Evolutionary conservation across 2,888 invertebrate genomes (phyloP).

Genomic region (Idaea straminata): DNA sequence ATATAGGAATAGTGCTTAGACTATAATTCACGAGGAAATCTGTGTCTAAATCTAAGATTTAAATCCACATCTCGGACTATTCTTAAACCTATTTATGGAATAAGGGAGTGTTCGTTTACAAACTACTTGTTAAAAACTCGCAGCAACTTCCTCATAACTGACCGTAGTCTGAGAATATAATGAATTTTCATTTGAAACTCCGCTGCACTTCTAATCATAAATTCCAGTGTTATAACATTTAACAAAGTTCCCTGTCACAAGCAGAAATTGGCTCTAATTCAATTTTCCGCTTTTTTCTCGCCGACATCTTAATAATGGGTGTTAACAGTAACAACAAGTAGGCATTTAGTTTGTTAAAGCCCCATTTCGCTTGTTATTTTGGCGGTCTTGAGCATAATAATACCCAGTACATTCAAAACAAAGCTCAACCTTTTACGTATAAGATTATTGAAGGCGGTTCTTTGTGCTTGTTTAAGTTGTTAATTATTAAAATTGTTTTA

Average conservation of each 20-base stretch:
- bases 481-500: slow-evolving; percentile 5
- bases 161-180: slow-evolving; percentile 37
- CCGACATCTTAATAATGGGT: slow-evolving; percentile 35
- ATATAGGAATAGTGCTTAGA: no score
- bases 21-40: no score
- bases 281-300: slow-evolving; percentile 39
- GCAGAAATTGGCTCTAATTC: slow-evolving; percentile 58
- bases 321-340: slow-evolving; percentile 40
- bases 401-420: slow-evolving; percentile 26
- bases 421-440: slow-evolving; percentile 5
- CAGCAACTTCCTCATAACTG: slow-evolving; percentile 29
- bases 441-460: slow-evolving; percentile 7
- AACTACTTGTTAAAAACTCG: neutral
- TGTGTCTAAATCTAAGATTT: no score
- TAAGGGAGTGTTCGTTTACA: no score
- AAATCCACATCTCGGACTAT: no score
- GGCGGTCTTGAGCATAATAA: slow-evolving; percentile 31
- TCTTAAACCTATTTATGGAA: no score
- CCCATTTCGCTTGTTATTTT: slow-evolving; percentile 32
- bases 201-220: slow-evolving; percentile 56
- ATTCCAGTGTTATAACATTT: slow-evolving; percentile 58
- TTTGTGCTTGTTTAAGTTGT: neutral
- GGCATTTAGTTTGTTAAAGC: slow-evolving; percentile 36
- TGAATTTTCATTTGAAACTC: slow-evolving; percentile 48
- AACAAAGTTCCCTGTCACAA: slow-evolving; percentile 59